Percentiles rank a stretch among this genome's conserved stretches.
These are phyloP conservation scores for Galeopsomyia nigrocyanea DNA, from an alignment of 2,888 invertebrate species.

Conservation along the genomic window DNA sequence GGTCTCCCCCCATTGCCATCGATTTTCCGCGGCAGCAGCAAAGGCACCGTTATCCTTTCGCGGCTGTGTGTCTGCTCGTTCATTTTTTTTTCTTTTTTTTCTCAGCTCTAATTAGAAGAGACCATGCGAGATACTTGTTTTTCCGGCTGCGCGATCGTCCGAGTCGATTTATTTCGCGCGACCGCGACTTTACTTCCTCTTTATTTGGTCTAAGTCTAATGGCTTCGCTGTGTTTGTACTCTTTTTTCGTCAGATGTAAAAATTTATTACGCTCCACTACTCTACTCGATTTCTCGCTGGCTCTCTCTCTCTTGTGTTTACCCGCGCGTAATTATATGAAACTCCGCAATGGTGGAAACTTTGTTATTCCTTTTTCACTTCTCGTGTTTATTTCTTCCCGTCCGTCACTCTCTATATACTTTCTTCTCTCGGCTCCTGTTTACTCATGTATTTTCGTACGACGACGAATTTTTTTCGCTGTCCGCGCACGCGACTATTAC, in stretches of 20 bases:
- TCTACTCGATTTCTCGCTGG: not conserved
- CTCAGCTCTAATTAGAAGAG: conserved; percentile 32
- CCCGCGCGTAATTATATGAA: conserved; percentile 1
- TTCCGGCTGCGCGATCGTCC: not conserved
- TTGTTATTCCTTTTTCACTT: not conserved
- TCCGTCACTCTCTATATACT: conserved; percentile 5
- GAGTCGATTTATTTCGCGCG: not conserved
- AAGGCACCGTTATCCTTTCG: not conserved
- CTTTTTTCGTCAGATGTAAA: too few relatives aligned
- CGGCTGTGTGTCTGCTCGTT: too few relatives aligned
- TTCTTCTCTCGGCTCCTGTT: conserved; percentile 7
- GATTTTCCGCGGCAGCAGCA: conserved; percentile 13
- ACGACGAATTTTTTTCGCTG: conserved; percentile 1
- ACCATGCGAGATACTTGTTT: conserved; percentile 3
- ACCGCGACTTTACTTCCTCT: too few relatives aligned
- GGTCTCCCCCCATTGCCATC: conserved; percentile 19
- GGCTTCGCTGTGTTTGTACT: too few relatives aligned
- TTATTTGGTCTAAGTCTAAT: too few relatives aligned
- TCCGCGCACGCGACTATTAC: conserved; percentile 1
- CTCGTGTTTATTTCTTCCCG: conserved; percentile 8
- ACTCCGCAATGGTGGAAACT: not conserved
- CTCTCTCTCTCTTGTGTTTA: not conserved
- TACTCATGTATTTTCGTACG: conserved; percentile 31
- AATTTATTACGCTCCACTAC: not conserved
- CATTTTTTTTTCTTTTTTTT: not conserved